phyloP scores from a whole-genome alignment of 2,113 vertebrate species.

The Lota lota region DNA sequence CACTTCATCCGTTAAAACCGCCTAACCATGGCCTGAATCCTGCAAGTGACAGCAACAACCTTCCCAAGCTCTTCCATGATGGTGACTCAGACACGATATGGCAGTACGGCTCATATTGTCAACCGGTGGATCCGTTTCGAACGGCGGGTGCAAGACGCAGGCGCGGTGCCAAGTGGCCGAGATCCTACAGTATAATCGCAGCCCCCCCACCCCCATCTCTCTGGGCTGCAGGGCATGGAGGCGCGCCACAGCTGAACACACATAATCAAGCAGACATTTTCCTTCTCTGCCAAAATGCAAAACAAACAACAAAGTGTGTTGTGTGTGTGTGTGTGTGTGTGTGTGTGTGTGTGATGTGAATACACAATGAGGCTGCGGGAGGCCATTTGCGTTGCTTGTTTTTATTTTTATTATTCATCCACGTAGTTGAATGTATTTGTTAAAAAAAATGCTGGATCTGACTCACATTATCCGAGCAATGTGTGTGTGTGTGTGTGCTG shows the following conservation, averaged over 20 bases:
- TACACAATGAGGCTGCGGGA: neutral
- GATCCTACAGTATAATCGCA: slow-evolving; percentile 24
- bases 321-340: neutral
- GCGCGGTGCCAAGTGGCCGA: slow-evolving; percentile 6
- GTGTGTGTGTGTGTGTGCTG: no score
- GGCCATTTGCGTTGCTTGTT: neutral
- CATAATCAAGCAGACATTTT: slow-evolving; percentile 29
- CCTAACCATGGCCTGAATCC: no score
- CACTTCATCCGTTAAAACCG: no score
- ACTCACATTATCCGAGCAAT: no score
- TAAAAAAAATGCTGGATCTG: slow-evolving; percentile 12
- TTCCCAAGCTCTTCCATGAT: no score
- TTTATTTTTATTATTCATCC: neutral
- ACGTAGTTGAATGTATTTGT: neutral
- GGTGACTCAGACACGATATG: no score
- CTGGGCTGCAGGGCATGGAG: neutral
- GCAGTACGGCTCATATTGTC: no score
- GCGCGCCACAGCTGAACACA: slow-evolving; percentile 16
- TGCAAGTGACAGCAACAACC: no score
- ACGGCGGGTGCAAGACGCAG: neutral
- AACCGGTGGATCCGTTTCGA: neutral
- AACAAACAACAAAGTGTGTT: slow-evolving; percentile 6
- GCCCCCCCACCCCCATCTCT: neutral
- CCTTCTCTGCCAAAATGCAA: neutral
- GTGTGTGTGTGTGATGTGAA: neutral